phyloP scores from a whole-genome alignment of 2,113 vertebrate species.

The Gallinago jamesoni region DNA sequence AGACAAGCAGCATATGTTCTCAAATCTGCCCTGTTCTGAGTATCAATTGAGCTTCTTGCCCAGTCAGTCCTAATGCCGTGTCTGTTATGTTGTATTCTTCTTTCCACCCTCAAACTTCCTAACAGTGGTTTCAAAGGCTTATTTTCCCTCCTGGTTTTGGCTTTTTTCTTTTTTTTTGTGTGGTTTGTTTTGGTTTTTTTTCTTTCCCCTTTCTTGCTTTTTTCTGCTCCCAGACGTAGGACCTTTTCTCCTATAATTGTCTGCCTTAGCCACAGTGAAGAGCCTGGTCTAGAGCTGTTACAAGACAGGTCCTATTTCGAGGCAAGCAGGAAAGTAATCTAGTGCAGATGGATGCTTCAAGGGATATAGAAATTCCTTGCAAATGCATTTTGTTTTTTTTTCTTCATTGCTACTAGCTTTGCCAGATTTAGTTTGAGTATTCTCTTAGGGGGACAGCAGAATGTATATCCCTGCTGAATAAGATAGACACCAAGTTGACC shows the following conservation, averaged over 20 bases:
- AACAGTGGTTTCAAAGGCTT: background rate
- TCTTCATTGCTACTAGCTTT: background rate
- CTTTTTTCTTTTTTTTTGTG: no score
- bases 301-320: background rate
- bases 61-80: background rate
- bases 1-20: background rate
- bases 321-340: background rate
- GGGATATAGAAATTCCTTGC: background rate
- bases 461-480: background rate
- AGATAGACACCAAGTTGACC: background rate
- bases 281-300: background rate
- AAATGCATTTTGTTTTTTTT: background rate
- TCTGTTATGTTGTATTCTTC: background rate
- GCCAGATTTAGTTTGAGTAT: background rate
- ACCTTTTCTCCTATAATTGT: background rate
- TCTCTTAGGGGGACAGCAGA: background rate
- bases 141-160: background rate
- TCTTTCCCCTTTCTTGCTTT: background rate
- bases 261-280: background rate
- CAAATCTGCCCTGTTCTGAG: fast-evolving
- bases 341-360: background rate
- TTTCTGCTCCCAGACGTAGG: background rate
- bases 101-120: background rate
- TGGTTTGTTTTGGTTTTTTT: background rate
- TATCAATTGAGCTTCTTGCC: background rate